These are phyloP conservation scores for Actinernus sp. DNA, from an alignment of 92 coral and sea anemone species.

Conservation along the genomic window DNA sequence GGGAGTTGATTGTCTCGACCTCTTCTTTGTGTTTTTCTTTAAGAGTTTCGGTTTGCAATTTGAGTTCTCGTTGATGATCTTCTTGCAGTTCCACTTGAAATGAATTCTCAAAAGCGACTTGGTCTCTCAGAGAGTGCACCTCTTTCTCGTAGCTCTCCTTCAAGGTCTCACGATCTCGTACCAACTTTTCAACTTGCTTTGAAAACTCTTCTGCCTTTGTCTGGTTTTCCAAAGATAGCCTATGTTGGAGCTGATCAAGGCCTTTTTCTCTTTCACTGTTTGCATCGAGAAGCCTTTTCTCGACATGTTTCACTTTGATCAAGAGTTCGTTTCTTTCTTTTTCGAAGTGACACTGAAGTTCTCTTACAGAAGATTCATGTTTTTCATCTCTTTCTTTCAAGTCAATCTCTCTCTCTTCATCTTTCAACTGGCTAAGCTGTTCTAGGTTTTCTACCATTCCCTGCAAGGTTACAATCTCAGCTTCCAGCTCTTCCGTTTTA, in stretches of 20 bases:
- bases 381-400: conserved; percentile 73
- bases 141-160: conserved; percentile 78
- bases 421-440: conserved; percentile 81
- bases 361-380: conserved; percentile 56
- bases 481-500: conserved; percentile 72
- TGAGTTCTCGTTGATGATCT: conserved; percentile 71
- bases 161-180: conserved; percentile 33
- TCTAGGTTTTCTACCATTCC: conserved; percentile 92
- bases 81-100: conserved; percentile 81
- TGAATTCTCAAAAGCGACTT: conserved; percentile 71
- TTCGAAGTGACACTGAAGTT: conserved; percentile 49
- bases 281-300: conserved; percentile 33
- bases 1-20: conserved; percentile 57
- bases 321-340: conserved; percentile 35
- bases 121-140: conserved; percentile 68
- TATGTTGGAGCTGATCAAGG: conserved; percentile 32
- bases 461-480: conserved; percentile 81
- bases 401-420: conserved; percentile 74
- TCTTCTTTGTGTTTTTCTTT: conserved; percentile 64
- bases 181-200: conserved; percentile 19
- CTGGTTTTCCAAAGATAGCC: conserved; percentile 7
- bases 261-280: conserved; percentile 24
- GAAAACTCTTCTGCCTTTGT: conserved; percentile 45
- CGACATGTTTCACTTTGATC: conserved; percentile 8
- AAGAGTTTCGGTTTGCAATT: conserved; percentile 47